These are phyloP conservation scores for Drosophila imparisetae DNA, from an alignment of 2,888 invertebrate genomes.

Conservation along the genomic window DNA sequence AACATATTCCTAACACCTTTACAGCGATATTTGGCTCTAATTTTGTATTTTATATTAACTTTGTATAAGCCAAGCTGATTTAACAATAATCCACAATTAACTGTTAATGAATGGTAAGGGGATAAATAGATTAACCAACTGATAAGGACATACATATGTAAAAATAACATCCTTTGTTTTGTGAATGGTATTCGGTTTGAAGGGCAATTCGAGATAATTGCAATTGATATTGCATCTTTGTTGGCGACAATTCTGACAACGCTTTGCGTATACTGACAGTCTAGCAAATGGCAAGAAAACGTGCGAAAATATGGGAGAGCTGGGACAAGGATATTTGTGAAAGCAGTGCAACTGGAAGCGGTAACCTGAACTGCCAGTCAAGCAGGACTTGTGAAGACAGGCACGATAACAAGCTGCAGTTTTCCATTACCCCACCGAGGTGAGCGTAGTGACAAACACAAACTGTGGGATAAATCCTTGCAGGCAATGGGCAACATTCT, in stretches of 20 bases:
- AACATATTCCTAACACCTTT: neutral
- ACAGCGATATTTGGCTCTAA: accelerated
- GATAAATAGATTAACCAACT: neutral
- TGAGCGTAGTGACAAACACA: constrained; percentile 72
- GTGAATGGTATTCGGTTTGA: neutral
- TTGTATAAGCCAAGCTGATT: neutral
- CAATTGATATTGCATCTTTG: constrained; percentile 39
- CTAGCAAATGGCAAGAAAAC: constrained; percentile 42
- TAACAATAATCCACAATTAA: neutral
- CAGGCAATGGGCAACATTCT: constrained; percentile 34
- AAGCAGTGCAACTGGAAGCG: constrained; percentile 36
- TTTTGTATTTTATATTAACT: neutral
- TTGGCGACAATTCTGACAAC: constrained; percentile 43
- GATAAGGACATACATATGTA: neutral
- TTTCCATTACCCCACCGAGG: constrained; percentile 1
- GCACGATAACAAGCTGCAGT: constrained; percentile 71
- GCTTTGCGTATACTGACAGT: constrained; percentile 52
- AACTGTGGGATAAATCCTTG: constrained; percentile 67
- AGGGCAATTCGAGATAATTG: constrained; percentile 1
- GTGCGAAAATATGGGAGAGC: constrained; percentile 34
- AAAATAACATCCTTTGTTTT: neutral
- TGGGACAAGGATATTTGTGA: constrained; percentile 25
- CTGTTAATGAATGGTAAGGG: neutral
- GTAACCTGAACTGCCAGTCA: constrained; percentile 77
- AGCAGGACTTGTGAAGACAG: constrained; percentile 54